Percentiles rank a stretch among this genome's conserved stretches.
phyloP scores from a whole-genome alignment of 2,113 vertebrate species.

The Sinocyclocheilus maitianheensis region DNA sequence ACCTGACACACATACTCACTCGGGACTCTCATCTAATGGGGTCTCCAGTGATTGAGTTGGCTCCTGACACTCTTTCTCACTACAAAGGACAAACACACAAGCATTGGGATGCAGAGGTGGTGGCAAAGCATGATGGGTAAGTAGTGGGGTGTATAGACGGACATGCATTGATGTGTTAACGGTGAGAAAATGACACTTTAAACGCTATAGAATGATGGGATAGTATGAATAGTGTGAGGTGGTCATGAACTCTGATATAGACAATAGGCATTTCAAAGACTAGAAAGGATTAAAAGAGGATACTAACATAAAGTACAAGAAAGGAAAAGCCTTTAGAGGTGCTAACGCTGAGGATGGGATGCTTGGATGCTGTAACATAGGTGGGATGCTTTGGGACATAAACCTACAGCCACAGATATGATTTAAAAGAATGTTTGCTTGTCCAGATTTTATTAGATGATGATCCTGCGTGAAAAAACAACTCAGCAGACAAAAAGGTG shows the following conservation, averaged over 20 bases:
- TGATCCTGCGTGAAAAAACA: neutral
- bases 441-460: constrained; percentile 1
- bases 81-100: constrained; percentile 64
- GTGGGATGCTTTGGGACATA: neutral
- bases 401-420: neutral
- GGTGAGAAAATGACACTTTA: neutral
- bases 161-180: constrained; percentile 4
- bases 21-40: constrained; percentile 62
- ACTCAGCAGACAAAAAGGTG: neutral
- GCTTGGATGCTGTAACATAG: neutral
- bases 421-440: neutral
- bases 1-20: constrained; percentile 72
- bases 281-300: neutral
- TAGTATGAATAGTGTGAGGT: neutral
- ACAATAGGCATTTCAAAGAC: neutral
- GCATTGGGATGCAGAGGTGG: constrained; percentile 45
- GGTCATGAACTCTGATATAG: neutral
- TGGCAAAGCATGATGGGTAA: constrained; percentile 42
- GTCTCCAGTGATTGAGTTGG: constrained; percentile 61
- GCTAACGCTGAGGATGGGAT: neutral
- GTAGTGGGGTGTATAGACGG: constrained; percentile 27
- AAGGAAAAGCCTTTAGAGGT: neutral
- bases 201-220: neutral
- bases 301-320: neutral
- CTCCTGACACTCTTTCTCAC: constrained; percentile 68